phyloP scores from a whole-genome alignment of 2,888 invertebrate genomes.

The Lasioglossum oenotherae region DNA sequence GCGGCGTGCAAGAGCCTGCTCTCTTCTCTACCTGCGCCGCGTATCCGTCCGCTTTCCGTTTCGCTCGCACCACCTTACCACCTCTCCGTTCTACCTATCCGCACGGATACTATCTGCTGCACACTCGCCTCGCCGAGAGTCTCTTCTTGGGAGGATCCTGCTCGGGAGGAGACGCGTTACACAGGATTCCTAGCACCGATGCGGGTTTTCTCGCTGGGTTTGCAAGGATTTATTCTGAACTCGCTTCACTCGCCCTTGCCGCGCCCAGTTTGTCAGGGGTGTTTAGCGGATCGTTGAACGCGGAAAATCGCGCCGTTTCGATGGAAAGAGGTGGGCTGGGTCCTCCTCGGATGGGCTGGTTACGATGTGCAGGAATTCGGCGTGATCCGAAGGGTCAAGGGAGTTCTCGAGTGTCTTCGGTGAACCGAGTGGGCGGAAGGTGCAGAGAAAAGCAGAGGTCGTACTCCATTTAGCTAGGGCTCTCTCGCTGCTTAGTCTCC shows the following conservation, averaged over 20 bases:
- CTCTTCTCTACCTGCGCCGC: conserved; percentile 57
- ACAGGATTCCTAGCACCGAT: too few species aligned
- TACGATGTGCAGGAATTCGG: background rate
- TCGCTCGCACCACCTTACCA: background rate
- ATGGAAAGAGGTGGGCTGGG: background rate
- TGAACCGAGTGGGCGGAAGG: background rate
- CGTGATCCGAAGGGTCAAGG: background rate
- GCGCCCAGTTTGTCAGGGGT: background rate
- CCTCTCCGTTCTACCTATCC: conserved; percentile 28
- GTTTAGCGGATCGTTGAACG: conserved; percentile 18
- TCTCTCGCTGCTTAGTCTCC: background rate
- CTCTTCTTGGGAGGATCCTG: background rate
- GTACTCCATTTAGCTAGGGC: background rate
- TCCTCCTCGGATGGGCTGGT: background rate
- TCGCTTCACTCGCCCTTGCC: background rate
- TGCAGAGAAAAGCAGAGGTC: background rate
- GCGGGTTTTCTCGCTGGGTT: background rate
- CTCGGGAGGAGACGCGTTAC: too few species aligned
- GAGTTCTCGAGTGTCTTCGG: background rate
- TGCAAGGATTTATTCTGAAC: background rate
- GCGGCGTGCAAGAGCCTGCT: conserved; percentile 56
- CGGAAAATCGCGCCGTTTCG: background rate
- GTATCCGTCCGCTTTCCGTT: conserved; percentile 1
- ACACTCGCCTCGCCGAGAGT: conserved; percentile 20
- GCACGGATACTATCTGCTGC: conserved; percentile 40